A percentile compares a stretch with the other conserved stretches of the same genome.
Evolutionary conservation across 1,140 invertebrate genomes (phyloP).

Genomic region (Luehdorfia chinensis): DNA sequence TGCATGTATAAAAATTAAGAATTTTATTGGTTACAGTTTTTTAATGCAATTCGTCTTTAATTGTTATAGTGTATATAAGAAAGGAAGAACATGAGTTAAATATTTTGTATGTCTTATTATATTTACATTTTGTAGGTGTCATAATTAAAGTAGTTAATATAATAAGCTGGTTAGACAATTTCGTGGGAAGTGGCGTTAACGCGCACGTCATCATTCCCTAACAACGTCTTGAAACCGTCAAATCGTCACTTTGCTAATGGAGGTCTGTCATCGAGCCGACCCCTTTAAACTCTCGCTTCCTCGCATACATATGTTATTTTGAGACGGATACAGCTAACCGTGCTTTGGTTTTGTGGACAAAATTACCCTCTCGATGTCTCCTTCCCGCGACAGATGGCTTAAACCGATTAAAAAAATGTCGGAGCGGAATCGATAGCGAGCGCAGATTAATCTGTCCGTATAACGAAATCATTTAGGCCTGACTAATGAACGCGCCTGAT

Average conservation of each 20-base stretch:
- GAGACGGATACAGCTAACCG: constrained; percentile 53
- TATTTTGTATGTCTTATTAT: too few relatives aligned
- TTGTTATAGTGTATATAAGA: too few relatives aligned
- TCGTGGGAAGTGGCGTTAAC: constrained; percentile 49
- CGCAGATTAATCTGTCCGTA: not conserved
- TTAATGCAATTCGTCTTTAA: too few relatives aligned
- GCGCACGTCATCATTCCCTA: constrained; percentile 42
- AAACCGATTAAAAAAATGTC: constrained; percentile 13
- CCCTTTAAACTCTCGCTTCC: constrained; percentile 67
- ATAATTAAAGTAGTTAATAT: too few relatives aligned
- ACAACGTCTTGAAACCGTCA: constrained; percentile 53
- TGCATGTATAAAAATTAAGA: too few relatives aligned
- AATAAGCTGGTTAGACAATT: not conserved
- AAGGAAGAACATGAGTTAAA: too few relatives aligned
- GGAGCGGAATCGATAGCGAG: constrained; percentile 1
- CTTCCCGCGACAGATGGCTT: constrained; percentile 21
- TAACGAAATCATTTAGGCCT: constrained; percentile 3
- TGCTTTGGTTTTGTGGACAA: constrained; percentile 11
- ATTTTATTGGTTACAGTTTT: too few relatives aligned
- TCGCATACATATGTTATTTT: constrained; percentile 56
- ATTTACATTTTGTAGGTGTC: too few relatives aligned
- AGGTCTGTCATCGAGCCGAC: constrained; percentile 61
- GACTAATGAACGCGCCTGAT: not conserved
- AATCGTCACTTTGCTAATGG: constrained; percentile 66
- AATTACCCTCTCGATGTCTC: constrained; percentile 15